Evolutionary conservation across 2,797 vertebrate species (phyloP), one percentile per base, ranked within the genome.

Genomic region (Cryptoprocta ferox): DNA sequence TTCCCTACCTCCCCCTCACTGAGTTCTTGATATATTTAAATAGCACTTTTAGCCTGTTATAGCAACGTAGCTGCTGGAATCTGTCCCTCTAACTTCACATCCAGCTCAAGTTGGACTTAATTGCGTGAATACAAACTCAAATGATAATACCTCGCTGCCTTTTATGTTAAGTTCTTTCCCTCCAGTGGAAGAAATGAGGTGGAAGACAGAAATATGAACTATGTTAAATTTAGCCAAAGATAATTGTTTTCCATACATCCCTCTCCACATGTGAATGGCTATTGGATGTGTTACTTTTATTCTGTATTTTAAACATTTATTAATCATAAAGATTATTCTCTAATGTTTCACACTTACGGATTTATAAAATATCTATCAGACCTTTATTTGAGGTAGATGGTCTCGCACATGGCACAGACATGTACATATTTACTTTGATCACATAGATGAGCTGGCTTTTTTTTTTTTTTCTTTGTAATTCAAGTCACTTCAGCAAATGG

Each of bases 401-500:
- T 78, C 37, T 37, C 24, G 4, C 9, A 42, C 0, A 0, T 28
- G 4, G 1, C 16, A 2, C 5, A 2, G 19, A 16, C 3, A 7
- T 15, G 24, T 53, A 7, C 19, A 0, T 19, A 19, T 53, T 73
- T 24, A 18, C 30, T 59, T 61, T 30, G 75, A 71, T 35, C 56
- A 9, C 12, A 6, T 3, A 2, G 19, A 12, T 86, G 65, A 97
- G 3, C 53, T 30, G 16, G 0, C n/a, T 91, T 14, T 88, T 56
- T 9, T 80, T n/a, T n/a, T 7, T 35, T 66, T 96, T 93, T 56
- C 68, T 79, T 97, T 98, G 26, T 93, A 13, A 97, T 88, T 97
- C 18, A 98, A 99, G 99, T 99, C 99, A 70, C 98, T 99, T 73
- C 98, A 99, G 61, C 99, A 99, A 98, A 99, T 98, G 66, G 98